Evolutionary conservation across 2,113 vertebrate species (phyloP).

Genomic region (Neoarius graeffei): DNA sequence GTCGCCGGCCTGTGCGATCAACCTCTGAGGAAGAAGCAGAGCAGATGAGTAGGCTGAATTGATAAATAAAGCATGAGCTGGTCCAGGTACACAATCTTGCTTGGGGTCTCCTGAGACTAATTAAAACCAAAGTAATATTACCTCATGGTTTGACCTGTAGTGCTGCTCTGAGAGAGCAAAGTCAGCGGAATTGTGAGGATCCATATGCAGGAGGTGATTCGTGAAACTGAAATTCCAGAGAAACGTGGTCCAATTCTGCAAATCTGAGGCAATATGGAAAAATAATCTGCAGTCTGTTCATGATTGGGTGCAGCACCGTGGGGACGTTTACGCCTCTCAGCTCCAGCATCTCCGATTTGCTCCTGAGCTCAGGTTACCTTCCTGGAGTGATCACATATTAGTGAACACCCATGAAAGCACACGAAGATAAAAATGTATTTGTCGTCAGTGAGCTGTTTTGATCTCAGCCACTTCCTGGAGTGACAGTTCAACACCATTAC

Average conservation of each 20-base stretch:
- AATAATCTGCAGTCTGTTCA: not conserved
- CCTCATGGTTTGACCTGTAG: not conserved
- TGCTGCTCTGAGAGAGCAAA: not conserved
- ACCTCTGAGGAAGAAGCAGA: slow-evolving; percentile 20
- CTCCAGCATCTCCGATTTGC: not conserved
- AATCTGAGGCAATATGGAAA: not conserved
- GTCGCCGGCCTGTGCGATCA: slow-evolving; percentile 3
- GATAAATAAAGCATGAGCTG: slow-evolving; percentile 64
- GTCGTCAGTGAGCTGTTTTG: no score
- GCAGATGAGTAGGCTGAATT: slow-evolving; percentile 31
- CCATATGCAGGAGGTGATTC: not conserved
- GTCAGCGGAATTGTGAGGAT: not conserved
- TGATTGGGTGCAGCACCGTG: not conserved
- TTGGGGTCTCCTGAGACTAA: slow-evolving; percentile 59
- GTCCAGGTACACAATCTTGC: slow-evolving; percentile 40
- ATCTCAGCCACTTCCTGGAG: not conserved
- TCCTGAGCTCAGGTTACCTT: not conserved
- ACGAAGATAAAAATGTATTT: not conserved
- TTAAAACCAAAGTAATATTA: slow-evolving; percentile 43
- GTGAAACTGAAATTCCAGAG: not conserved
- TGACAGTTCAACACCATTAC: not conserved
- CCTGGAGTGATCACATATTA: not conserved
- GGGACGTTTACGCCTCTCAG: not conserved
- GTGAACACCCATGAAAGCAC: not conserved
- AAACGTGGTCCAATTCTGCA: not conserved